Conservation (phyloP, 1,140 invertebrate genomes). For the Parasteatoda tepidariorum region DNA sequence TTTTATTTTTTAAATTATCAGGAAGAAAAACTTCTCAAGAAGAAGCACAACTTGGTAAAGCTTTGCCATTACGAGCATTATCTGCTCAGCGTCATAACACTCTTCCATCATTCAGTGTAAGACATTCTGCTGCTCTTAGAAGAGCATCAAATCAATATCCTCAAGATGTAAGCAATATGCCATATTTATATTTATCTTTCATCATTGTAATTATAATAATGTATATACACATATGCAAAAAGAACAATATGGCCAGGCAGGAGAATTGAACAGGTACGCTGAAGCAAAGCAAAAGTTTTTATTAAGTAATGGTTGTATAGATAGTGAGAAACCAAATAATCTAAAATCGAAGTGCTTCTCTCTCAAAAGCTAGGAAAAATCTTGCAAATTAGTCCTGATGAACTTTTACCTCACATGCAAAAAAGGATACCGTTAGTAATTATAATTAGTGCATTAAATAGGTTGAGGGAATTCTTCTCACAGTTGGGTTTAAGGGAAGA, state of each 20-base stretch:
- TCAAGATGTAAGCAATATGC: constrained; percentile 6
- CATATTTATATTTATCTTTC: background rate
- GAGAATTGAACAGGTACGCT: no score
- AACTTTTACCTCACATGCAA: no score
- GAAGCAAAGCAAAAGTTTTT: no score
- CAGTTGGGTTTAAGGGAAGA: no score
- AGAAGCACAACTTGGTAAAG: background rate
- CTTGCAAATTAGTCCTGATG: no score
- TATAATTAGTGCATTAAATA: no score
- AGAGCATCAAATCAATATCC: constrained; percentile 23
- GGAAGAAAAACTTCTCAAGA: constrained; percentile 17
- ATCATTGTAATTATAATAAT: background rate
- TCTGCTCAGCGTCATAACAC: constrained; percentile 50
- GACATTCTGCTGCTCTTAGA: constrained; percentile 38
- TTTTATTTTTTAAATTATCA: background rate
- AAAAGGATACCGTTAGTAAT: no score
- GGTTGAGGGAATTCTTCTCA: no score
- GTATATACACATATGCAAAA: no score
- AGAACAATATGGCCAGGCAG: no score
- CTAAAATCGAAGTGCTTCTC: background rate
- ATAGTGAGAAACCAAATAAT: background rate
- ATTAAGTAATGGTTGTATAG: background rate
- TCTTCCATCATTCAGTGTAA: constrained; percentile 32
- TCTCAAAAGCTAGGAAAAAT: no score
- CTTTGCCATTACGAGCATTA: constrained; percentile 19